phyloP scores from a whole-genome alignment of 2,888 invertebrate species.

The Drosophila flavopinicola region DNA sequence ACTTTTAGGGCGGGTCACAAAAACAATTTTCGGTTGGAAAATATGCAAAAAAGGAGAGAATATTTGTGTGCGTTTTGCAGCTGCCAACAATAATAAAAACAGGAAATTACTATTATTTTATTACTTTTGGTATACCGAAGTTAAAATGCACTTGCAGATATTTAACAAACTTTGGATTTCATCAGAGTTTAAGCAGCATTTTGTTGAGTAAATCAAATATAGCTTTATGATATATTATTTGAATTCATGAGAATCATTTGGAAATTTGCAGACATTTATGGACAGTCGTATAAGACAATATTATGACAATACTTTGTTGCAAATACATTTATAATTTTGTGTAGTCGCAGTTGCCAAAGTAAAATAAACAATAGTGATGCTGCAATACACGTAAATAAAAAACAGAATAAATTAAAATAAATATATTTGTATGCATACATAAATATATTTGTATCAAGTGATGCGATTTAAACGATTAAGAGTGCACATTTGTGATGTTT shows the following conservation, averaged over 20 bases:
- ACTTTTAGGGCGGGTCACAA: conserved; percentile 50
- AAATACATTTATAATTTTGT: background rate
- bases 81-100: background rate
- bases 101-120: background rate
- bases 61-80: conserved; percentile 4
- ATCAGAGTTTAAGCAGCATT: background rate
- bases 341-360: background rate
- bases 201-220: too few relatives aligned
- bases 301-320: background rate
- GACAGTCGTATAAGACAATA: background rate
- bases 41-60: background rate
- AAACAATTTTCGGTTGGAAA: conserved; percentile 29
- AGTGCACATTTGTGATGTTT: background rate
- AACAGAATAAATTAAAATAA: background rate
- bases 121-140: background rate
- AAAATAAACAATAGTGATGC: background rate
- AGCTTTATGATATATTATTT: too few relatives aligned
- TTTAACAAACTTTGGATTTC: background rate
- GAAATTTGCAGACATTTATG: too few relatives aligned
- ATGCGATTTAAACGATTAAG: conserved; percentile 19
- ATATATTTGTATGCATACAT: background rate
- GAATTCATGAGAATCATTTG: too few relatives aligned
- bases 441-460: conserved; percentile 1
- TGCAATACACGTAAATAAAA: conserved; percentile 1
- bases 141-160: background rate